Base-by-base conservation (phyloP, 2,797 vertebrate genomes). In the Parauchenoglanis ngamensis region DNA sequence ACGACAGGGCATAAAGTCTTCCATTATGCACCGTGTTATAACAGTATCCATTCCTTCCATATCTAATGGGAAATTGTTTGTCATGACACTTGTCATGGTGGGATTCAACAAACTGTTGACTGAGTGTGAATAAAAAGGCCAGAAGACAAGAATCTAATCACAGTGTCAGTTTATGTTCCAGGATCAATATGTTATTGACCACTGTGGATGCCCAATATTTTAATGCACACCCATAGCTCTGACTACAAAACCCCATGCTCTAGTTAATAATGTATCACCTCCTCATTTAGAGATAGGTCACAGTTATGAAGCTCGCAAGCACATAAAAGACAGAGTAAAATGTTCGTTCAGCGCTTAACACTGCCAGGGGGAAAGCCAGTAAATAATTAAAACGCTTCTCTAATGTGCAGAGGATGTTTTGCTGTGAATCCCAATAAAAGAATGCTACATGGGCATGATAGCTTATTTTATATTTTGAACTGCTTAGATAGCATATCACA, bases 181-280 rank as follows among this genome's bases (percentile, higher is more conserved):
- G 17, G 49, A 86, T 88, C 84, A 83, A 86, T 88, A 85, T 23
- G 25, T 31, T 82, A 85, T 86, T 85, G 78, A 86, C 31, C 49
- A 68, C 78, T 23, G 17, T 68, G 72, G 59, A 31, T 65, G 46
- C 54, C 68, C 84, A 35, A 68, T 75, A 59, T 73, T 82, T 82
- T 31, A 72, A 85, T 82, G 84, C 56, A n/a, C n/a, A 21, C 81
- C 31, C 49, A 83, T 28, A 13, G 49, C 78, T 57, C 78, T 52
- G 57, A 75, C 28, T 86, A 35, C 67, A 82, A 83, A 83, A 85
- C 68, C 59, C 59, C 78, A 67, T 68, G n/a, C 46, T 77, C 78
- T 78, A 19, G 11, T 88, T 88, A 85, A 88, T 86, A 88, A 88
- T 83, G 46, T 25, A 85, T 85, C 12, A 65, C 79, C 70, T 88